A percentile compares a stretch with the other conserved stretches of the same genome.
These are phyloP conservation scores for Drosophila aldrichi DNA, from an alignment of 2,888 invertebrate species.

Conservation along the genomic window DNA sequence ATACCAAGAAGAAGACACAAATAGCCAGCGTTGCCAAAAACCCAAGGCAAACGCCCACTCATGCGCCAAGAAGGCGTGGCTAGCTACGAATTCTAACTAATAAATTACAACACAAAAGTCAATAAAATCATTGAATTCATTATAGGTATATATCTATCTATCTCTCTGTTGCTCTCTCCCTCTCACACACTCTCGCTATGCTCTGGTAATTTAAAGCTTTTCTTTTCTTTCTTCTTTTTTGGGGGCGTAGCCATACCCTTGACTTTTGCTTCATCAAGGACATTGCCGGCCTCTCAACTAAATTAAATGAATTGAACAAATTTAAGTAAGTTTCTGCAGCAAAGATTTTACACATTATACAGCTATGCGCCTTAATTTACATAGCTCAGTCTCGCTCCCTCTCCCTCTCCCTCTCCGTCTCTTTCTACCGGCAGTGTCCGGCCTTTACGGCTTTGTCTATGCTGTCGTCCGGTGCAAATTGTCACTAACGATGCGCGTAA, in stretches of 20 bases:
- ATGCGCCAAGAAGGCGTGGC: slow-evolving; percentile 54
- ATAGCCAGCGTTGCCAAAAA: slow-evolving; percentile 57
- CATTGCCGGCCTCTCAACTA: slow-evolving; percentile 34
- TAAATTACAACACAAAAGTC: slow-evolving; percentile 73
- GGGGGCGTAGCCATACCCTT: slow-evolving; percentile 61
- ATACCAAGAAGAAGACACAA: slow-evolving; percentile 23
- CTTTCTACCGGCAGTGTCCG: slow-evolving; percentile 31
- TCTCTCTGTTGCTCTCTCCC: slow-evolving; percentile 7
- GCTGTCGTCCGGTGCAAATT: slow-evolving; percentile 73
- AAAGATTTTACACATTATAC: slow-evolving; percentile 61
- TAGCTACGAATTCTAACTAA: slow-evolving; percentile 51
- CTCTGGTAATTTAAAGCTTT: slow-evolving; percentile 65
- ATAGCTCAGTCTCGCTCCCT: slow-evolving; percentile 37
- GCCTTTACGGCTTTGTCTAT: slow-evolving; percentile 47
- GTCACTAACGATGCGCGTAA: slow-evolving; percentile 83
- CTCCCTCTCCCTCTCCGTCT: background rate
- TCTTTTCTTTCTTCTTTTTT: slow-evolving; percentile 38
- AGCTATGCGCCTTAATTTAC: slow-evolving; percentile 66
- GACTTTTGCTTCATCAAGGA: slow-evolving; percentile 65
- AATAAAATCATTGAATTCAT: slow-evolving; percentile 79
- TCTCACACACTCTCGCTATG: slow-evolving; percentile 3
- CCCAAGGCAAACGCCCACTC: slow-evolving; percentile 32
- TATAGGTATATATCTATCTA: slow-evolving; percentile 46
- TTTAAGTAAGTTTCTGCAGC: slow-evolving; percentile 66
- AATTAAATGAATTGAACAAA: slow-evolving; percentile 64